Evolutionary conservation across 2,113 vertebrate genomes (phyloP).

Genomic region (Lepidothrix coronata): DNA sequence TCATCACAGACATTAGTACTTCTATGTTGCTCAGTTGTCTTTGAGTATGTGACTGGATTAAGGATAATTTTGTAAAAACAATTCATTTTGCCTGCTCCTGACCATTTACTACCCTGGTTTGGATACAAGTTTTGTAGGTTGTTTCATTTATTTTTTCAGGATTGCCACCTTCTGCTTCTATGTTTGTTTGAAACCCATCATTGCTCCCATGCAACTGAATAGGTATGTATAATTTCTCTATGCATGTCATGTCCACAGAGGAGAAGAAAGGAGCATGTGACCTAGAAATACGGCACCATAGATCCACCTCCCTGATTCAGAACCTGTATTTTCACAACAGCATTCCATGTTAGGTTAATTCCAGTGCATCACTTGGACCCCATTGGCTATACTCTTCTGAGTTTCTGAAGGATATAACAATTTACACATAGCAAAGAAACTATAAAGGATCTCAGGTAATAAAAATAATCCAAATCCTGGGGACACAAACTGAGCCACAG

Average conservation of each 20-base stretch:
- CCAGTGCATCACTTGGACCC: not conserved
- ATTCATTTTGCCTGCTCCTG: not conserved
- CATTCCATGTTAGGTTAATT: not conserved
- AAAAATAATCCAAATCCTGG: not conserved
- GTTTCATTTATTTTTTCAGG: not conserved
- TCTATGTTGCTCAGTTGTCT: not conserved
- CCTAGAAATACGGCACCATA: not conserved
- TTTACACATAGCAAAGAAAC: not conserved
- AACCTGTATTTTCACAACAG: not conserved
- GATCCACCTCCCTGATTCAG: not conserved
- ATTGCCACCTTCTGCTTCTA: not conserved
- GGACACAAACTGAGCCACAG: not conserved
- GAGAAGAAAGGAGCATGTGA: not conserved
- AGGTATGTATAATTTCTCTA: not conserved
- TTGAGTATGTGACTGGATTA: not conserved
- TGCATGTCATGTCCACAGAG: not conserved
- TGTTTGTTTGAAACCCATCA: not conserved
- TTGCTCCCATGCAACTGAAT: not conserved
- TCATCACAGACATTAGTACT: not conserved
- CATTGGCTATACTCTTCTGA: not conserved
- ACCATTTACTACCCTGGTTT: not conserved
- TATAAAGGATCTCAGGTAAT: not conserved
- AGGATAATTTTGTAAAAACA: not conserved
- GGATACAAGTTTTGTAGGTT: not conserved
- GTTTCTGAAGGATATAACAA: not conserved